Evolutionary conservation across 2,113 vertebrate genomes (phyloP), one percentile per base, ranked within the genome.

Genomic region (Alosa alosa): DNA sequence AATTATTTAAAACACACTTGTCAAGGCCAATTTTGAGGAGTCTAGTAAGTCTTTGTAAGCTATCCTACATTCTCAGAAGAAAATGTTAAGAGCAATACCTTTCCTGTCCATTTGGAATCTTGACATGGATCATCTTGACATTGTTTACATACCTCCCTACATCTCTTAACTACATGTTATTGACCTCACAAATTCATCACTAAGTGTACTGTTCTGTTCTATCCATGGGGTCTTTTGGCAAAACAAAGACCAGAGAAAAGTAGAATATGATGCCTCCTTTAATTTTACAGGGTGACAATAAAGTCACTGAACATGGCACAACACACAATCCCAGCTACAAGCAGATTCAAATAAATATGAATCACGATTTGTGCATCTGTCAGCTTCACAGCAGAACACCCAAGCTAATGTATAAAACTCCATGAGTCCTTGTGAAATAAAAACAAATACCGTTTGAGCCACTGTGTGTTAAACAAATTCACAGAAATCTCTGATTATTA

Each of bases 221-320:
- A 15, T 78, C 4, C 31, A 78, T 78, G 25, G 5, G 31, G 72
- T 36, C 13, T 78, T 64, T 36, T 36, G 55, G 20, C 36, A 78
- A 78, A 78, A 11, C 4, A 72, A 72, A 31, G 25, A 72, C n/a
- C 25, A 72, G 25, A 22, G 31, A 25, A 72, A 72, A 72, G 9
- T 13, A 36, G 64, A 72, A 72, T 36, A 72, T 13, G 11, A 78
- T 4, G 11, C 31, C 25, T 25, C 60, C n/a, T 78, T 78, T 39
- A 78, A 39, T 78, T 78, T 36, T 39, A 41, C 31, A 17, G 11
- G 72, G 31, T 39, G 64, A 72, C 72, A 17, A 10, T 39, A 5
- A 18, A 78, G 72, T 78, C 72, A 78, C 72, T 78, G 31, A 78
- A 78, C 20, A 78, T 78, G 72, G 72, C 72, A 78, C 72, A 39